Base-by-base conservation (phyloP, 1,140 invertebrate genomes). In the Saccostrea cuccullata region DNA sequence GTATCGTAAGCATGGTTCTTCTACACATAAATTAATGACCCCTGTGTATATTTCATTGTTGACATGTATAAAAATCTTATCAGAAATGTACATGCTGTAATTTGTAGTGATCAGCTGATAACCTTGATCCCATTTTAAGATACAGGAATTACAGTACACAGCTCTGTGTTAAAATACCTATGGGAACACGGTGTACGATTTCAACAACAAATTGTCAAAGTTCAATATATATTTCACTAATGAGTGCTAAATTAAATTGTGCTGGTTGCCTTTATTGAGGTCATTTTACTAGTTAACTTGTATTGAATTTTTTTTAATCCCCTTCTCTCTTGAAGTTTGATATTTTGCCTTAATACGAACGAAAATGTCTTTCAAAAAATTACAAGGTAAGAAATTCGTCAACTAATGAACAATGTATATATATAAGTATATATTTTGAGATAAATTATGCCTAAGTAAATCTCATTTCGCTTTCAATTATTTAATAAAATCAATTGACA, bases 1-100 rank as follows among this genome's bases (percentile, higher is more conserved):
- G 70, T 77, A 30, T 77, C 70, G 70, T 26, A 26, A 30, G 70
- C 70, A 36, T 36, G 11, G 70, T 30, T 77, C 70, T 36, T 36
- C 26, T 77, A 77, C 70, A 77, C 70, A 26, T 77, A 77, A 30
- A 77, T 77, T 77, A 77, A 77, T 77, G 70, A 77, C 70, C 70
- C 70, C 70, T 77, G 70, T 77, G 70, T 77, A 30, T 30, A 77
- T 77, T 77, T 77, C 70, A 77, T 77, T 77, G 70, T 77, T 77
- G 70, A 77, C 70, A 77, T 77, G 70, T 77, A 77, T 36, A 36
- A 77, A 77, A 77, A 77, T 77, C 70, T 77, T 77, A 77, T 77
- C 70, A 26, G 30, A 77, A 77, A 36, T 77, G 26, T 77, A 77
- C 26, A 77, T 77, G 70, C 70, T 77, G 70, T 77, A 77, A 77